phyloP scores from a whole-genome alignment of 2,888 invertebrate genomes.

The Stegana nigrithorax region DNA sequence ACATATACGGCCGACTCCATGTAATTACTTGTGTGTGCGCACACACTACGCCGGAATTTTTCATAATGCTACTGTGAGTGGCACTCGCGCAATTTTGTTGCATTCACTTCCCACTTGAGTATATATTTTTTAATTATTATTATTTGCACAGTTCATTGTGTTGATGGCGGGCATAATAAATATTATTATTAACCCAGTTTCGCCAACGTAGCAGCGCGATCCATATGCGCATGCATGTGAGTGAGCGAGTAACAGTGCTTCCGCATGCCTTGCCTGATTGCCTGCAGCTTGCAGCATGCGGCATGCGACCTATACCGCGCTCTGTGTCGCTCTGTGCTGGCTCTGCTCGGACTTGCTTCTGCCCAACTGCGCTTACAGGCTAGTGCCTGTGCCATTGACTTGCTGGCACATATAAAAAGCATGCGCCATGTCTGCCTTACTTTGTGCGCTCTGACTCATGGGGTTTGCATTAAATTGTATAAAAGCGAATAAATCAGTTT shows the following conservation, averaged over 20 bases:
- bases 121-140: constrained; percentile 46
- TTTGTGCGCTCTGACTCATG: no score
- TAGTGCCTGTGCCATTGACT: no score
- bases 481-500: no score
- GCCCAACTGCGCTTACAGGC: no score
- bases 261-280: no score
- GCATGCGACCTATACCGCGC: background rate
- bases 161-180: constrained; percentile 45
- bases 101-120: background rate
- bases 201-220: background rate
- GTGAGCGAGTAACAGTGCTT: background rate
- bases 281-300: background rate
- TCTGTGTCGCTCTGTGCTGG: no score
- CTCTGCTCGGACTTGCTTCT: no score
- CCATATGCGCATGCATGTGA: constrained; percentile 9
- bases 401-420: no score
- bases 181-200: constrained; percentile 52
- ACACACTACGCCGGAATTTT: constrained; percentile 15
- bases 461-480: no score
- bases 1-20: constrained; percentile 6
- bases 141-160: constrained; percentile 45
- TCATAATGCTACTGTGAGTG: no score
- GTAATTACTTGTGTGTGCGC: constrained; percentile 28
- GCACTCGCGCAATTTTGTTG: no score
- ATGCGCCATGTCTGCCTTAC: no score